Base-by-base conservation (phyloP, 2,113 vertebrate genomes). In the rat (Rattus norvegicus) region DNA sequence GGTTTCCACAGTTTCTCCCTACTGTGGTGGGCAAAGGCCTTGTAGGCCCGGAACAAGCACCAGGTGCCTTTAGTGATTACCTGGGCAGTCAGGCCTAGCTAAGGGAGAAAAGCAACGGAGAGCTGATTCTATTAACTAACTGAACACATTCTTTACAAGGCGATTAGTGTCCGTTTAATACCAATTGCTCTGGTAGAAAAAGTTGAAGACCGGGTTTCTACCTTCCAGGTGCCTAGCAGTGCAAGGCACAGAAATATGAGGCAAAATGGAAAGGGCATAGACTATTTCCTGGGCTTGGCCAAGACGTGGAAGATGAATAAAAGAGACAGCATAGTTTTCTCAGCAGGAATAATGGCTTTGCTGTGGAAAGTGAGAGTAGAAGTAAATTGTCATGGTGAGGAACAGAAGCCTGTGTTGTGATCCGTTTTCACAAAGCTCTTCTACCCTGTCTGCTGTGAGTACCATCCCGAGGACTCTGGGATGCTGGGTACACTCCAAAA, bases 141-240 rank as follows among this genome's bases (percentile, higher is more conserved):
- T 26, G 65, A 75, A 88, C 22, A 22, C 52, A 28, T 83, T 87
- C 65, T 79, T 92, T 67, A 88, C 7, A 24, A 75, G 65, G 84
- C 63, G 28, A 33, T 33, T 77, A 59, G 47, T 86, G 47, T 7
- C 52, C 43, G 47, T 28, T 96, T 43, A 67, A 49, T 90, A 39
- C 36, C 52, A 52, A 81, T 9, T 70, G n/a, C 75, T n/a, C 6
- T 76, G 63, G 77, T 80, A 69, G 63, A 77, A 80, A 47, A 43
- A 4, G 4, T 54, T 90, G 47, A 91, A 89, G 49, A 73, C 43
- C 33, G 87, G 72, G 16, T 88, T 79, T 95, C 96, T 96, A 89
- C 24, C 79, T 24, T 76, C 33, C 43, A 63, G 73, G 36, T 17
- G 5, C 26, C 59, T 14, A 94, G 30, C 28, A 86, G 70, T 47